A percentile compares a stretch with the other conserved stretches of the same genome.
Conservation (phyloP, 2,888 invertebrate species). For the Polyommatus iphigenia region DNA sequence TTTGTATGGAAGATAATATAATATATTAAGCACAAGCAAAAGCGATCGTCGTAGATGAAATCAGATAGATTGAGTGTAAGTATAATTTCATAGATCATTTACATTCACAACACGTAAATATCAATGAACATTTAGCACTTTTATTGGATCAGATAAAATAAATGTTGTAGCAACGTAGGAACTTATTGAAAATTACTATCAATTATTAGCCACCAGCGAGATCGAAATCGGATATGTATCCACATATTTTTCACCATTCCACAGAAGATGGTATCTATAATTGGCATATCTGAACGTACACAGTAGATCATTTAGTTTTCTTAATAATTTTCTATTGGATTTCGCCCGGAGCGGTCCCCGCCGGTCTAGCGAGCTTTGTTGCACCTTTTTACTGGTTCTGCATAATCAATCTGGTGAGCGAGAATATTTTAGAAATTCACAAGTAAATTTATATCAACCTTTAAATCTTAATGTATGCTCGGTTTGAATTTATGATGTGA, state of each 20-base stretch:
- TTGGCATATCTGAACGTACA: constrained; percentile 74
- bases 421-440: constrained; percentile 29
- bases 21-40: not conserved
- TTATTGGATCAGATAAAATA: constrained; percentile 27
- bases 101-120: constrained; percentile 4
- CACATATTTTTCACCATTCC: constrained; percentile 69
- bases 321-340: constrained; percentile 78
- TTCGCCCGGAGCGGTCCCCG: constrained; percentile 58
- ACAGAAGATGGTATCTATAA: constrained; percentile 72
- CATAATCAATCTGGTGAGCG: constrained; percentile 66
- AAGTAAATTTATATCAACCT: constrained; percentile 16
- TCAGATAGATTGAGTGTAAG: constrained; percentile 1
- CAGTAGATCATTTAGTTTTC: constrained; percentile 79
- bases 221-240: constrained; percentile 61
- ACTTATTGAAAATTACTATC: constrained; percentile 60
- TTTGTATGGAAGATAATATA: too few relatives aligned
- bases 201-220: constrained; percentile 62
- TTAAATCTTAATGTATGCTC: constrained; percentile 13
- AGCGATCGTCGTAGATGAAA: not conserved
- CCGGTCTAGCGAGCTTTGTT: constrained; percentile 61
- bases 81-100: not conserved
- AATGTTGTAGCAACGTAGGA: constrained; percentile 35
- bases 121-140: constrained; percentile 21
- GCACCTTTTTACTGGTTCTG: constrained; percentile 68
- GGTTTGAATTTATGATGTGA: constrained; percentile 13